Base-by-base conservation (phyloP, 2,797 vertebrate species). In the Thaleichthys pacificus region DNA sequence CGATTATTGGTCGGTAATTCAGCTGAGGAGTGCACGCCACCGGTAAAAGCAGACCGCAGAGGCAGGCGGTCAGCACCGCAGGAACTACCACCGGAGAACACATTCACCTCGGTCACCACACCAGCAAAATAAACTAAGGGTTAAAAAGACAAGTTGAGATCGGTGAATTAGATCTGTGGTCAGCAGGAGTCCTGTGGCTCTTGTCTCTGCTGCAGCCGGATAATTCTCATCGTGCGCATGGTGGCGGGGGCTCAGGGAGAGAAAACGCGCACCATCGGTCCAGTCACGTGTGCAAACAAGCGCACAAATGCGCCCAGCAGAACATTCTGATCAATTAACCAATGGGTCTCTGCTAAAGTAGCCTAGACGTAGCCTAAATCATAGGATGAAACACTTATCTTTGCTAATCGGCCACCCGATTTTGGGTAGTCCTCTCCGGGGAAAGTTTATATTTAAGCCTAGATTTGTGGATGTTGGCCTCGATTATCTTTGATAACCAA, bases 1-100 rank as follows among this genome's bases (percentile, higher is more conserved):
- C 93, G 74, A 93, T 92, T 49, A 92, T 68, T 7, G 93, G 91
- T 68, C 92, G 86, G 74, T 84, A n/a, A 24, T 92, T 91, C 66
- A 67, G 80, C 72, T 68, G 82, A 68, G 67, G 61, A 74, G 35
- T 70, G 8, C 71, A 76, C 63, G 14, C 80, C 9, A 71, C 76
- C 77, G 84, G 70, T 57, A 61, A 51, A 6, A 51, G 60, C 66
- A 72, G 80, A 22, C 61, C 75, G 82, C 77, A 80, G 26, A 81
- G 64, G 19, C 64, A 73, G 32, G 84, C 87, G 84, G 80, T 32
- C 58, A 91, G 71, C 73, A 79, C 85, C 86, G 83, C 85, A 26
- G 87, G 12, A 68, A 84, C 73, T 60, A 84, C 77, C 11, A 73
- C 84, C 86, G 66, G 74, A 1, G 75, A 81, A 86, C 77, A 79